Base-by-base conservation (phyloP, 2,797 vertebrate genomes). In the Macrochelys suwanniensis region DNA sequence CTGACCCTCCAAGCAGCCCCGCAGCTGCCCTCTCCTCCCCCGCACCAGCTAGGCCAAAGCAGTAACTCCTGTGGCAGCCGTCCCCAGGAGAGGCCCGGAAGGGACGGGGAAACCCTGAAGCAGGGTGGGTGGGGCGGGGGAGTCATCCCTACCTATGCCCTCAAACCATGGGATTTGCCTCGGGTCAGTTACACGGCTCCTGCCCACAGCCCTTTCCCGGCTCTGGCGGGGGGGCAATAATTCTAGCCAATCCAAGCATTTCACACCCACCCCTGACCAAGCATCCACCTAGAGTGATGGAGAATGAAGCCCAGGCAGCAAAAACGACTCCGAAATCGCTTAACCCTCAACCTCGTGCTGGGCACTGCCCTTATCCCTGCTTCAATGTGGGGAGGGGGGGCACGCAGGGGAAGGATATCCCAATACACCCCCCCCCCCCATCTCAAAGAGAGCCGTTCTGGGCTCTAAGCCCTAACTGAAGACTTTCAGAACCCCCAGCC, bases 151-250 rank as follows among this genome's bases (percentile, higher is more conserved):
- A 47, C 47, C 47, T 47, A 2, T 9, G 2, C n/a, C 65, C 37
- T 37, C 10, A 68, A 37, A 8, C 61, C 59, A 15, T 6, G 31
- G 31, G 31, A 9, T 57, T 61, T 61, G 59, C 15, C 6, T 16
- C 59, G 0, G 15, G 13, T 17, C 59, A n/a, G 33, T 3, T 2
- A 16, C 13, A 5, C 2, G 8, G 4, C 9, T 68, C 4, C n/a
- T 3, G 8, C 17, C 8, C 17, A 5, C 17, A 68, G 61, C 4
- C 61, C 1, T 5, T 2, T 21, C 6, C 16, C 19, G 17, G 31
- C 15, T 33, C 61, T 13, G 56, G 56, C 23, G 10, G 5, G 19
- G 21, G 21, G 53, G 53, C 8, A 8, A 23, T 21, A 54, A 54
- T 54, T 54, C 57, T 31, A 59, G 12, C 57, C 31, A 12, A 31